phyloP scores from a whole-genome alignment of 2,797 vertebrate species.

The Scarus forsteni region DNA sequence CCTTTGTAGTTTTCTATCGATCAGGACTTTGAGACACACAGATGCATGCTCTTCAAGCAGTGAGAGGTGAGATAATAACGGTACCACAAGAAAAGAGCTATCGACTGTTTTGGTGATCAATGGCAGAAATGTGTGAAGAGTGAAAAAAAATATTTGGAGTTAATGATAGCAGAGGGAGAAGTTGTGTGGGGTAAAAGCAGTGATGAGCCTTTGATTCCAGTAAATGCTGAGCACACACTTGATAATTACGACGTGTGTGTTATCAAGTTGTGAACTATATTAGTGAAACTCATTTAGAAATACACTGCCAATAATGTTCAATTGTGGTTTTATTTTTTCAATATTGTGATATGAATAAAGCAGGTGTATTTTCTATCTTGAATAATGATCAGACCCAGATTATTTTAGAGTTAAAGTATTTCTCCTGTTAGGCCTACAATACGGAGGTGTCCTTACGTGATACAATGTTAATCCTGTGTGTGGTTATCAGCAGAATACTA shows the following conservation, averaged over 20 bases:
- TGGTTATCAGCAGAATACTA: too few relatives aligned
- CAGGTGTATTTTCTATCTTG: too few relatives aligned
- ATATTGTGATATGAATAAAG: too few relatives aligned
- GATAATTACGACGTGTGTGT: neutral
- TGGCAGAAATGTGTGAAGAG: constrained; percentile 20
- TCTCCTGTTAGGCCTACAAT: too few relatives aligned
- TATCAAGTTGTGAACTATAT: neutral
- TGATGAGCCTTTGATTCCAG: neutral
- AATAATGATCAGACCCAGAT: too few relatives aligned
- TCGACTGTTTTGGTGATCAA: constrained; percentile 24
- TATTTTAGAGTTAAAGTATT: too few relatives aligned
- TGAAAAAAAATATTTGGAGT: constrained; percentile 5
- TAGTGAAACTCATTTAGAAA: neutral
- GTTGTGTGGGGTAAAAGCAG: neutral
- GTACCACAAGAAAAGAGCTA: constrained; percentile 1
- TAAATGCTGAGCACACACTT: neutral
- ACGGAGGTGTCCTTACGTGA: too few relatives aligned
- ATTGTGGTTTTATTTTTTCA: neutral
- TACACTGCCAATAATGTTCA: neutral
- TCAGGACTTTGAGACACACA: constrained; percentile 1
- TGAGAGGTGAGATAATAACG: constrained; percentile 34
- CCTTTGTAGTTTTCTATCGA: constrained; percentile 6
- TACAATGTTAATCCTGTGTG: too few relatives aligned
- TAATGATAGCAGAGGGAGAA: constrained; percentile 6
- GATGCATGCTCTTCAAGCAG: neutral